phyloP scores from a whole-genome alignment of 2,113 vertebrate genomes.

The Corythaixoides concolor region DNA sequence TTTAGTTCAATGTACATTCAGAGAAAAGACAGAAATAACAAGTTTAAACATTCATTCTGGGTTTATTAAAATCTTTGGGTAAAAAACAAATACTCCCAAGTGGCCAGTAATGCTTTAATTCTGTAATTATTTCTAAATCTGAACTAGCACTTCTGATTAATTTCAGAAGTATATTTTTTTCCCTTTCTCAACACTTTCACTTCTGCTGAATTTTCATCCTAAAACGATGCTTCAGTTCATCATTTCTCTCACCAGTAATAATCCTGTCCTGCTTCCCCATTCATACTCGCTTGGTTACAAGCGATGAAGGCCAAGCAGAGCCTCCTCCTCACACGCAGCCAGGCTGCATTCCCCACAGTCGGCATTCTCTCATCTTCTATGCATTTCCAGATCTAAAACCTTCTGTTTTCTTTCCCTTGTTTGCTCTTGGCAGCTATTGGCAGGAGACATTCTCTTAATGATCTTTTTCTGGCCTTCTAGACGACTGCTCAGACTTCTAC shows the following conservation, averaged over 20 bases:
- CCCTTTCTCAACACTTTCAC: neutral
- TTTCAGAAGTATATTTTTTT: neutral
- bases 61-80: neutral
- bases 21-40: neutral
- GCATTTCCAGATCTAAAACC: slow-evolving; percentile 48
- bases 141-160: neutral
- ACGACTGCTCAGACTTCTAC: slow-evolving; percentile 50
- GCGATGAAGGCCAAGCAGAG: neutral
- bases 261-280: neutral
- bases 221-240: neutral
- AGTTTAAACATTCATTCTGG: neutral
- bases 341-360: slow-evolving; percentile 1
- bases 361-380: slow-evolving; percentile 24
- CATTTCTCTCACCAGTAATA: neutral
- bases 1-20: neutral
- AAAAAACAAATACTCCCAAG: neutral
- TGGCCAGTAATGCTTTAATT: neutral
- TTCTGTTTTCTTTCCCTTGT: slow-evolving; percentile 56
- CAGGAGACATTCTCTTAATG: slow-evolving; percentile 61
- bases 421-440: slow-evolving; percentile 61
- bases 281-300: neutral
- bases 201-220: neutral
- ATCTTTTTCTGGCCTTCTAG: slow-evolving; percentile 57
- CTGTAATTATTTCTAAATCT: neutral
- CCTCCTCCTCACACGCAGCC: neutral